phyloP scores from a whole-genome alignment of 1,140 invertebrate genomes.

The Neomicropteryx cornuta region DNA sequence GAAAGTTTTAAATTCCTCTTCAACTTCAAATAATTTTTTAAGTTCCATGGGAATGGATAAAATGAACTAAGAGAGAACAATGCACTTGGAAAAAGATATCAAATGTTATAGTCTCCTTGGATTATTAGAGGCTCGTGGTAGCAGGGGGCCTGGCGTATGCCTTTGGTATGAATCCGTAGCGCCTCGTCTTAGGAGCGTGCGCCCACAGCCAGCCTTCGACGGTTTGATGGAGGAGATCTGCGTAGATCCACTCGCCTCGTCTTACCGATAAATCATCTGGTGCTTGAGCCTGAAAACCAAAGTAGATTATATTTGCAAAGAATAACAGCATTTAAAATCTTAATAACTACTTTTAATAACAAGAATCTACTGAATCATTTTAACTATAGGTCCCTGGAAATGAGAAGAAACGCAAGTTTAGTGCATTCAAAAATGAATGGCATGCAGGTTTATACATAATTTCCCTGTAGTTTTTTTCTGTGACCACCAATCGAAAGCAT shows the following conservation, averaged over 20 bases:
- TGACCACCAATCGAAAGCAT: too few relatives aligned
- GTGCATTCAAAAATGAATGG: too few relatives aligned
- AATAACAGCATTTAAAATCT: background rate
- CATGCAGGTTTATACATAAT: too few relatives aligned
- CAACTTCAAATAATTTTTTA: conserved; percentile 4
- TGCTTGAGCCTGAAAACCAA: conserved; percentile 60
- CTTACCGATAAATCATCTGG: conserved; percentile 83
- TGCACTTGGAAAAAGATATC: conserved; percentile 10
- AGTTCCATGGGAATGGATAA: conserved; percentile 3
- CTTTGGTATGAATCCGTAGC: conserved; percentile 92
- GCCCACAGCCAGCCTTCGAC: conserved; percentile 94
- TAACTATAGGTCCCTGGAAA: too few relatives aligned
- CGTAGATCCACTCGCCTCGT: conserved; percentile 89
- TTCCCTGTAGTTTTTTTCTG: too few relatives aligned
- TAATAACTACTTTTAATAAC: conserved; percentile 1
- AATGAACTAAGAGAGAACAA: conserved; percentile 4
- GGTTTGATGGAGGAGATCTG: conserved; percentile 84
- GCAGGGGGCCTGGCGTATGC: conserved; percentile 87
- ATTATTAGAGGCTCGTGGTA: conserved; percentile 69
- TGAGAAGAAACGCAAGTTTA: too few relatives aligned
- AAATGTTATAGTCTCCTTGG: conserved; percentile 9
- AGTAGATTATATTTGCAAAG: background rate
- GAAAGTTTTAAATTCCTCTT: too few relatives aligned
- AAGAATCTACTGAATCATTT: background rate
- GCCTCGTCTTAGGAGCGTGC: conserved; percentile 81